Conservation (phyloP, 2,888 invertebrate genomes). For the Cataglyphis livida region DNA sequence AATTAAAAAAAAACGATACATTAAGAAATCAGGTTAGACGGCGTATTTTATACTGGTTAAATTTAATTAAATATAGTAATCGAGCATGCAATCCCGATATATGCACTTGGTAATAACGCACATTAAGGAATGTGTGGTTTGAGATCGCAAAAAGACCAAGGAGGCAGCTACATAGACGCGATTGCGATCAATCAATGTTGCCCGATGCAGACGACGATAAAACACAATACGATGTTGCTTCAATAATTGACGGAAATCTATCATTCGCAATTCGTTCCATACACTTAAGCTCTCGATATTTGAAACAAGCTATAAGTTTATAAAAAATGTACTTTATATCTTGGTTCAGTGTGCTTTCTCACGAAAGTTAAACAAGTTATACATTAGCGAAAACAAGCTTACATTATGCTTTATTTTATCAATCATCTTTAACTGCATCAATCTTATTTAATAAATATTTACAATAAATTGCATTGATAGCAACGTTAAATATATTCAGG, state of each 20-base stretch:
- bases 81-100: slow-evolving; percentile 65
- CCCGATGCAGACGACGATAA: slow-evolving; percentile 83
- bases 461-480: background rate
- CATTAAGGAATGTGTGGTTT: slow-evolving; percentile 56
- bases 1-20: slow-evolving; percentile 52
- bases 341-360: background rate
- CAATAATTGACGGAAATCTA: slow-evolving; percentile 86
- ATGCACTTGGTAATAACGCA: slow-evolving; percentile 56
- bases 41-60: slow-evolving; percentile 41
- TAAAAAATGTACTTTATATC: background rate
- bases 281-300: slow-evolving; percentile 6
- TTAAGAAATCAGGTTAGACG: slow-evolving; percentile 62
- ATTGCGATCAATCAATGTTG: slow-evolving; percentile 85
- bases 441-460: background rate
- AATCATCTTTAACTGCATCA: background rate
- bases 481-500: background rate
- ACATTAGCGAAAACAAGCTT: background rate
- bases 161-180: slow-evolving; percentile 79
- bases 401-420: background rate
- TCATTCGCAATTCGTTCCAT: slow-evolving; percentile 82
- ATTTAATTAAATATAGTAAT: slow-evolving; percentile 68
- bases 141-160: slow-evolving; percentile 70
- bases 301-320: background rate
- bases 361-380: background rate
- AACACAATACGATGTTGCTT: slow-evolving; percentile 86